Conservation (phyloP, 1,140 invertebrate species). For the Drosophila pandora region DNA sequence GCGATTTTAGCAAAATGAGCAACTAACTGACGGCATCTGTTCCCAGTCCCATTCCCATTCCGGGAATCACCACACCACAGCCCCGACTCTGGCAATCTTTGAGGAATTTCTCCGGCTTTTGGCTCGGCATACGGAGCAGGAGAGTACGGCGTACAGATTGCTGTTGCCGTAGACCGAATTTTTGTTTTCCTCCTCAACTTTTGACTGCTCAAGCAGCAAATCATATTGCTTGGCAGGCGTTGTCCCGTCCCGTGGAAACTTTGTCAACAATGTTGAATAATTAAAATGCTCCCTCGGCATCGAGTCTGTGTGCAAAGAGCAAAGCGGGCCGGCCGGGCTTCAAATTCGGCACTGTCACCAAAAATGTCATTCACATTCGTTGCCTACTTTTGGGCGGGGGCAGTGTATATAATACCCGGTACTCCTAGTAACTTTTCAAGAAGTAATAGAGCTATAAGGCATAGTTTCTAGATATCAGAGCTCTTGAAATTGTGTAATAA, state of each 20-base stretch:
- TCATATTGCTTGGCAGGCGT: slow-evolving; percentile 60
- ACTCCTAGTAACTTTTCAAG: too few relatives aligned
- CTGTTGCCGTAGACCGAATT: slow-evolving; percentile 18
- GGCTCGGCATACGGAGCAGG: too few relatives aligned
- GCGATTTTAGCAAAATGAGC: slow-evolving; percentile 29
- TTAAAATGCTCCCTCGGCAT: slow-evolving; percentile 82
- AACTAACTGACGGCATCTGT: slow-evolving; percentile 24
- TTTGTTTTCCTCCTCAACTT: slow-evolving; percentile 41
- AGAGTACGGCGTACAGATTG: slow-evolving; percentile 5
- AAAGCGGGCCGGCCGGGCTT: slow-evolving; percentile 20
- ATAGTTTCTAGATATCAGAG: too few relatives aligned
- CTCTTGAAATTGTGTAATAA: too few relatives aligned
- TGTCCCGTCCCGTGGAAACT: slow-evolving; percentile 61
- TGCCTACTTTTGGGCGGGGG: not conserved
- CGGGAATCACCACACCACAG: too few relatives aligned
- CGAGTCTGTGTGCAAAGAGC: slow-evolving; percentile 56
- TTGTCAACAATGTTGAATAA: slow-evolving; percentile 83
- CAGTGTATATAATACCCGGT: too few relatives aligned
- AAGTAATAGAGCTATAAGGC: too few relatives aligned
- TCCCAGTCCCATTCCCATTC: not conserved
- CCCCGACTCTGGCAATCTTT: not conserved
- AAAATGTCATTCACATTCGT: not conserved
- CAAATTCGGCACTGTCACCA: slow-evolving; percentile 2
- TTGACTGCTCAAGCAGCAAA: slow-evolving; percentile 80
- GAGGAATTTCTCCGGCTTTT: not conserved